phyloP scores from a whole-genome alignment of 2,888 invertebrate species.

The Dolichopus griseipennis region DNA sequence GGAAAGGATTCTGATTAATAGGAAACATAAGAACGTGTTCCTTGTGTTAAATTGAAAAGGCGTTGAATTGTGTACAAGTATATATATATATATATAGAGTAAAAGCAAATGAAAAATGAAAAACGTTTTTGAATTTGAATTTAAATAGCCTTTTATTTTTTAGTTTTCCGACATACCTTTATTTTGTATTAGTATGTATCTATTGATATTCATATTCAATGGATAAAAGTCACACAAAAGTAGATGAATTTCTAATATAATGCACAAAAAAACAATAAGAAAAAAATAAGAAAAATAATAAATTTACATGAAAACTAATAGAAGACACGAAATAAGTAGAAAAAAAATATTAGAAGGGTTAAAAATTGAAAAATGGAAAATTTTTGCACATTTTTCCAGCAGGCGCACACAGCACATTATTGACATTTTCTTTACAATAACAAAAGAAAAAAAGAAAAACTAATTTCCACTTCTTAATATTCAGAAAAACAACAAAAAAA shows the following conservation, averaged over 20 bases:
- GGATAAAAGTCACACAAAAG: constrained; percentile 6
- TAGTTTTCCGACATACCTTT: not conserved
- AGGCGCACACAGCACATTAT: not conserved
- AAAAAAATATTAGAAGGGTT: not conserved
- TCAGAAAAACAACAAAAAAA: not conserved
- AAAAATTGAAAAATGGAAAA: not conserved
- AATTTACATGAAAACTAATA: not conserved
- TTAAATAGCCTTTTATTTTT: constrained; percentile 2
- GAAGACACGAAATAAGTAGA: not conserved
- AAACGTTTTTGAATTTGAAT: constrained; percentile 6
- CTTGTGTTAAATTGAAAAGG: not conserved
- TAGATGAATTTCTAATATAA: not conserved
- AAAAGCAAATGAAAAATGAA: not conserved
- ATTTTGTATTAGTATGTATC: not conserved
- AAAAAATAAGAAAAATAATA: not conserved
- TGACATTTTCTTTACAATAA: not conserved
- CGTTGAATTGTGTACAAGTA: not conserved
- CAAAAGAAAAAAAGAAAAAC: too few relatives aligned
- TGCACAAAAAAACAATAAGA: not conserved
- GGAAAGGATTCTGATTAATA: constrained; percentile 3
- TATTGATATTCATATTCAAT: not conserved
- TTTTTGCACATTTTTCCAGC: not conserved
- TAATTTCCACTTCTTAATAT: not conserved
- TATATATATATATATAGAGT: too few relatives aligned
- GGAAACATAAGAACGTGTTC: not conserved